Evolutionary conservation across 2,113 vertebrate genomes (phyloP).

Genomic region (Poicephalus gulielmi): DNA sequence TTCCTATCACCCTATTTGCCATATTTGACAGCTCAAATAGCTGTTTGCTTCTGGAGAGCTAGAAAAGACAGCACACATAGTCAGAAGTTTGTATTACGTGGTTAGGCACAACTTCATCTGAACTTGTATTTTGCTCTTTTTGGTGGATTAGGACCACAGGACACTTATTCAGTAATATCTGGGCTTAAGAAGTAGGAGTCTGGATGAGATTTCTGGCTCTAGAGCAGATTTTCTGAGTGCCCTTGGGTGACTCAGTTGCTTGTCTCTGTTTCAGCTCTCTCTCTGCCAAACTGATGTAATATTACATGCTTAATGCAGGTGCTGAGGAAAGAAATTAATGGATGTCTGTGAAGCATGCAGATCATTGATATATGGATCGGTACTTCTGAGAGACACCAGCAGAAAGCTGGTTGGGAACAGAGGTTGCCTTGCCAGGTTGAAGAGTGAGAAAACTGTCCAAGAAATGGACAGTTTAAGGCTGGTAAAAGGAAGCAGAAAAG

Average conservation of each 20-base stretch:
- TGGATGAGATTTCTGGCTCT: not conserved
- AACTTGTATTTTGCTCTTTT: not conserved
- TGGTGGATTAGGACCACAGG: not conserved
- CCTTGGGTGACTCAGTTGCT: constrained; percentile 35
- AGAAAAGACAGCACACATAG: not conserved
- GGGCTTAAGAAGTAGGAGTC: not conserved
- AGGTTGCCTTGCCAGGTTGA: not conserved
- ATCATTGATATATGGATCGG: accelerated
- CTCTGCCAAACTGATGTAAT: constrained; percentile 34
- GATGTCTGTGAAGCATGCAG: not conserved
- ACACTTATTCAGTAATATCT: not conserved
- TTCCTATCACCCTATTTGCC: not conserved
- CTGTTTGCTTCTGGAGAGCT: not conserved
- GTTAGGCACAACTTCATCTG: not conserved
- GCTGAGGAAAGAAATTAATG: not conserved
- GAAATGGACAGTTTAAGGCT: not conserved
- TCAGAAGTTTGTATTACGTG: not conserved
- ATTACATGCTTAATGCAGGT: constrained; percentile 14
- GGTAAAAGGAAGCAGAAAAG: not conserved
- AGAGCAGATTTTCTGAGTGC: not conserved
- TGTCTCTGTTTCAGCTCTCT: not conserved
- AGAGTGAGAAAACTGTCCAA: not conserved
- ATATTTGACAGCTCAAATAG: constrained; percentile 4
- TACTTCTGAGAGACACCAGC: not conserved
- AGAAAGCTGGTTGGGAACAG: not conserved